Conservation (phyloP, 2,113 vertebrate species). For the Gallinago undulata region DNA sequence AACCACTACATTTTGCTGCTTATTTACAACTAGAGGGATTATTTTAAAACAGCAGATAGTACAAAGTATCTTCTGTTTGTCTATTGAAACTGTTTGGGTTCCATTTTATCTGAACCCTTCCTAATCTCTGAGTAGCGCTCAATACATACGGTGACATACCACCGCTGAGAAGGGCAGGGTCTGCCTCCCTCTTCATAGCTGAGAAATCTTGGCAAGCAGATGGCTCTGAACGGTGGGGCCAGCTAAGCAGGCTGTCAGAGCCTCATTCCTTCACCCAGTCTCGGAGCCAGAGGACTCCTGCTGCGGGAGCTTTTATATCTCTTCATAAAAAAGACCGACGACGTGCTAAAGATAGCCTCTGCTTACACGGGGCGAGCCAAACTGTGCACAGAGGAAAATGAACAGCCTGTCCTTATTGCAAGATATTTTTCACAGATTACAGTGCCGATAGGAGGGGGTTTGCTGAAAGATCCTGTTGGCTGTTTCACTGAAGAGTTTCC, state of each 20-base stretch:
- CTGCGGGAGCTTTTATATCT: slow-evolving; percentile 37
- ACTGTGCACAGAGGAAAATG: slow-evolving; percentile 2
- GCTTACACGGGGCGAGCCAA: not conserved
- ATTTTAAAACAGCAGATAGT: not conserved
- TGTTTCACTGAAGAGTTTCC: not conserved
- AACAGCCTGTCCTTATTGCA: slow-evolving; percentile 47
- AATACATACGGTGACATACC: not conserved
- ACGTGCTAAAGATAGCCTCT: slow-evolving; percentile 54
- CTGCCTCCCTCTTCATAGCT: not conserved
- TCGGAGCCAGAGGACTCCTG: slow-evolving; percentile 47
- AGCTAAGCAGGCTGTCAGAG: slow-evolving; percentile 32
- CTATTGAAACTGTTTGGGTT: not conserved
- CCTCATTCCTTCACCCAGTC: slow-evolving; percentile 23
- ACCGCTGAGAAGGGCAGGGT: not conserved
- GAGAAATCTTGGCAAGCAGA: slow-evolving; percentile 58
- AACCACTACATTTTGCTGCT: not conserved
- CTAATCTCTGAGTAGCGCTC: not conserved
- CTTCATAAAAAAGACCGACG: slow-evolving; percentile 20
- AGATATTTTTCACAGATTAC: slow-evolving; percentile 3
- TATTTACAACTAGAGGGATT: not conserved
- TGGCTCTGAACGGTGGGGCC: not conserved
- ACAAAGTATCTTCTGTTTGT: not conserved
- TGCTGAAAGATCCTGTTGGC: not conserved
- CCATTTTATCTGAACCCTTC: not conserved
- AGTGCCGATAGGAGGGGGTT: not conserved